These are phyloP conservation scores for Agonum fuliginosum DNA, from an alignment of 2,888 invertebrate species.

Conservation along the genomic window DNA sequence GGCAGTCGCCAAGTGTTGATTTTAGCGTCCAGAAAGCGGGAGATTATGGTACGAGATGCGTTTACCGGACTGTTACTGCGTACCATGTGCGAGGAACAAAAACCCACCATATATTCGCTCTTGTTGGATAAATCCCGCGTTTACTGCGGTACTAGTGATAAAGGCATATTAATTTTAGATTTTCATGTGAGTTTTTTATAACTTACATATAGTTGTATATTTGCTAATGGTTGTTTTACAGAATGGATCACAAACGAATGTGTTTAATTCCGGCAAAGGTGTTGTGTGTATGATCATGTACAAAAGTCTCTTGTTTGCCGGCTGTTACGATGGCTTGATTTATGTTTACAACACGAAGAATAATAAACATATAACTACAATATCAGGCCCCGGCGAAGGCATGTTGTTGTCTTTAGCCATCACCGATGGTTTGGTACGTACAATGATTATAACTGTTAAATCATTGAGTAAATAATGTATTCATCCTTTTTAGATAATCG, in stretches of 20 bases:
- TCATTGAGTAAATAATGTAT: neutral
- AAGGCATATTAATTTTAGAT: conserved; percentile 83
- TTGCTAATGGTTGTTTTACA: conserved; percentile 68
- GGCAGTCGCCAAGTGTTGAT: conserved; percentile 82
- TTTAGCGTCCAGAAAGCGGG: conserved; percentile 81
- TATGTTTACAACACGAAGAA: conserved; percentile 79
- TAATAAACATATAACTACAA: conserved; percentile 76
- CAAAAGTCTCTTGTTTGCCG: conserved; percentile 80
- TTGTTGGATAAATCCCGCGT: conserved; percentile 81
- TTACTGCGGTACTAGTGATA: conserved; percentile 85
- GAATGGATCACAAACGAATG: conserved; percentile 79
- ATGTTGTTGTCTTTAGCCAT: conserved; percentile 84
- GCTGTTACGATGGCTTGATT: conserved; percentile 87
- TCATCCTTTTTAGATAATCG: conserved; percentile 63
- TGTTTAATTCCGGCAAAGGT: conserved; percentile 81
- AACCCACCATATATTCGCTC: conserved; percentile 81
- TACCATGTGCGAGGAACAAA: conserved; percentile 77
- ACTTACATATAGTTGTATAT: neutral
- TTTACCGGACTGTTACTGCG: conserved; percentile 81
- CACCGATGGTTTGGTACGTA: conserved; percentile 77
- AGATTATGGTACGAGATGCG: conserved; percentile 84
- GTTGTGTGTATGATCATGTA: conserved; percentile 82
- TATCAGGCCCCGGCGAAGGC: conserved; percentile 80
- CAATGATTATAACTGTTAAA: neutral
- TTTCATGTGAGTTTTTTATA: conserved; percentile 78